Base-by-base conservation (phyloP, 2,113 vertebrate species). In the Mus spicilegus region DNA sequence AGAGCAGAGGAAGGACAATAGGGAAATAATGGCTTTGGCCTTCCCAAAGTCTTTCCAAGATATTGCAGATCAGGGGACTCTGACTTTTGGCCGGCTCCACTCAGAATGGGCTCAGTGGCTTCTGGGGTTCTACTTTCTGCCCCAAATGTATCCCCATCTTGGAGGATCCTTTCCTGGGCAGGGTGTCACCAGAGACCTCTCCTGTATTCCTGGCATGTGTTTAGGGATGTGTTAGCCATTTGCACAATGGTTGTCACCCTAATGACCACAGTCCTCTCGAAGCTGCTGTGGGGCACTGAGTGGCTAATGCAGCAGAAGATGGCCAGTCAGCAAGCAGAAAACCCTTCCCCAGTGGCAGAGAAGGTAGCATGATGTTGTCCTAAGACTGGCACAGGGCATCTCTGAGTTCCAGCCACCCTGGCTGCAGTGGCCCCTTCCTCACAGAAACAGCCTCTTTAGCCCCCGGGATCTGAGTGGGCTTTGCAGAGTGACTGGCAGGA, bases 131-230 rank as follows among this genome's bases (percentile, higher is more conserved):
- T 5, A 8, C 33, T 26, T 63, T 16, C 58, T 14, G 51, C 30
- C 19, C 51, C 14, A 42, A 17, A 36, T 11, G 49, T 36, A 30
- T 69, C 33, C n/a, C 30, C 7, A 51, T 54, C 67, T 82, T 89
- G 13, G 12, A 61, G 33, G 7, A 33, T 33, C 36, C 58, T 33
- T 22, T 65, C 36, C 2, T 1, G 19, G 51, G 67, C 33, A 24
- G 2, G 20, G n/a, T 8, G 2, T 30, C 42, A 24, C 19, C 51
- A 46, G 36, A 42, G 24, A 49, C 49, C 42, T 46, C 46, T 49
- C 39, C n/a, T 3, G 1, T 1, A 1, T 16, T 0, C 2, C 77
- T 22, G 42, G 33, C 46, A 0, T 33, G 20, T 65, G 0, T 36
- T 0, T 1, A 12, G 33, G 70, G 6, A 9, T 33, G 26, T 22